Evolutionary conservation across 2,113 vertebrate species (phyloP), one percentile per base, ranked within the genome.

Genomic region (Erythrocercus mccallii): DNA sequence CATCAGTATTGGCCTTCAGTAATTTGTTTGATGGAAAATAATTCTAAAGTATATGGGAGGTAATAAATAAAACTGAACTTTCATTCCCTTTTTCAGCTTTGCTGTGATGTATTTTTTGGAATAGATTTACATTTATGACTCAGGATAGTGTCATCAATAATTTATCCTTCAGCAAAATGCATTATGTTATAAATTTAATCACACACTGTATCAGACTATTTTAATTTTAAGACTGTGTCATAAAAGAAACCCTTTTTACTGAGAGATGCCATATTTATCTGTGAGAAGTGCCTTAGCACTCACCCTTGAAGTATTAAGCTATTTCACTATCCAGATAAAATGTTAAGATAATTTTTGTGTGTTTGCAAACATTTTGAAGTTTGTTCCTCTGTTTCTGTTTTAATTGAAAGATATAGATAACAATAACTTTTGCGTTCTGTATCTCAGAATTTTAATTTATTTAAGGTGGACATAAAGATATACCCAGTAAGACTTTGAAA

Each of bases 41-140:
- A 69, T 88, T 85, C 13, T 5, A 65, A 95, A 86, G 23, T 88
- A 30, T 58, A 66, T 61, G 58, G 86, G 37, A 57, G 11, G 62
- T 50, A 92, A 96, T 94, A 95, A 90, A 77, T 80, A 86, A 93
- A 87, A 71, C 10, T 33, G 35, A 92, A 74, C 25, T 78, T 80
- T 69, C 68, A 57, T 88, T 87, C 81, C 79, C 9, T 28, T 88
- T 91, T 92, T 45, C n/a, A 61, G 31, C 22, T 77, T 65, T 93
- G n/a, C 42, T 58, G 23, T 82, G 85, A 77, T 83, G 17, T 51
- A 80, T 88, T 96, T 96, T 96, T 96, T 82, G 42, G 78, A 86
- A 88, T 70, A 86, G 53, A 93, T 92, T 83, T 96, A 90, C 85
- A 77, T 92, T 96, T 92, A 79, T 90, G 85, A 92, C 85, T 88